Base-by-base conservation (phyloP, 2,797 vertebrate species). In the Poecile montanus region DNA sequence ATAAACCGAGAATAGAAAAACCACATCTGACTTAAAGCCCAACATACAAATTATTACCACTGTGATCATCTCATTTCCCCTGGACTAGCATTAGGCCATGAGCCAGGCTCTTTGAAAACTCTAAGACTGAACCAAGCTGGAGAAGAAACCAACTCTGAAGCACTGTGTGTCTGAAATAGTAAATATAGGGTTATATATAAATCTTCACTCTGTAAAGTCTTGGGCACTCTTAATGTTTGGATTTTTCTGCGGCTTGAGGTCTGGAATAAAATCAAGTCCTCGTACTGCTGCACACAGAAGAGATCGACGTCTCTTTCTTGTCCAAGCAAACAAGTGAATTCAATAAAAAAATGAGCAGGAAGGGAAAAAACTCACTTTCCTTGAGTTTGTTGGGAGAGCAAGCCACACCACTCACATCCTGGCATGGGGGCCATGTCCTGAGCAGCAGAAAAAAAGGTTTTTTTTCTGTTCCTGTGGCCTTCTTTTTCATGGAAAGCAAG, bases 1-100 rank as follows among this genome's bases (percentile, higher is more conserved):
- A 98, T 95, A 96, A 96, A 97, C 95, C 93, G 89, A 97, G 94
- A 97, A 91, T 66, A 96, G 94, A 97, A 95, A 89, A 97, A 93
- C 93, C 94, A 94, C 93, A 97, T 97, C 96, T 97, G 96, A 91
- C 34, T 97, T 70, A 50, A 40, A 85, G 36, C 42, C 38, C 71
- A 85, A 67, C 16, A 0, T 83, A 96, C 93, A 95, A 97, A 97
- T 97, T 95, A 95, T 73, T 94, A 94, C 79, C 91, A 67, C 79
- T 93, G 74, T 38, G 25, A 70, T 61, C 50, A 42, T 79, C 70
- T 95, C 71, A 90, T 94, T 96, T 95, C 67, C 60, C 47, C 45
- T 88, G 68, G 51, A 79, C 71, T 81, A 83, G 20, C 42, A 73
- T 89, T 89, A 94, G 68, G 75, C 75, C 58, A 75, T 72, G 29